Base-by-base conservation (phyloP, 2,888 invertebrate species). In the Heliconius ethilla region DNA sequence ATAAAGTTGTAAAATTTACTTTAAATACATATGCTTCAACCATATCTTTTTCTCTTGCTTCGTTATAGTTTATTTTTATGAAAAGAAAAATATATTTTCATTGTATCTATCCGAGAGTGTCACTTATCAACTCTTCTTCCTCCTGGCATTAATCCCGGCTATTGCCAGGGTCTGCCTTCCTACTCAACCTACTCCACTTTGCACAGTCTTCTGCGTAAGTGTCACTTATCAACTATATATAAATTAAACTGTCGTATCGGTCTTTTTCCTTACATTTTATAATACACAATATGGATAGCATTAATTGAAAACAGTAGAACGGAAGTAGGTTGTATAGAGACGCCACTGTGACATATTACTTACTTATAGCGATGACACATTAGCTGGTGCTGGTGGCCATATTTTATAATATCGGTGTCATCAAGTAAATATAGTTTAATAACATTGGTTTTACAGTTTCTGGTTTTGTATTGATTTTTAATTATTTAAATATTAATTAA, bases 231-330 rank as follows among this genome's bases (percentile, higher is more conserved):
- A 22, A 55, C 55, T 62, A 25, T 10, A 62, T 25, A 25, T 22
- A 62, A 10, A 40, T 69, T 13, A 40, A 25, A n/a, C n/a, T 69
- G 40, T 40, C 69, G 9, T 40, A 69, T 40, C 40, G 13, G 40
- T 40, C 6, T 40, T 25, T 25, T 40, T 7, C 3, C 69, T 25
- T 40, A 69, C 40, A 40, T 69, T 40, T 37, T 67, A 67, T 55
- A 70, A 29, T 70, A 55, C 11, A 33, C 13, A 33, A n/a, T 37
- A 72, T 59, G 33, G n/a, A 72, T 59, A 59, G 15, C n/a, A 29
- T 33, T 59, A 72, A 72, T 72, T 55, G 72, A 59, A 72, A 72
- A 33, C n/a, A 72, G 33, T 72, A 29, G 33, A 51, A 33, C 33
- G 55, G 15, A 72, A 72, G 72, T 15, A 59, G 59, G 29, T 72